A percentile compares a stretch with the other conserved stretches of the same genome.
Evolutionary conservation across 2,113 vertebrate genomes (phyloP).

Genomic region (rabbit (Oryctolagus cuniculus)): mOryCun1.1 NC_091443.1:75880501-75881000

Average conservation of each 20-base stretch:
- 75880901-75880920: background rate
- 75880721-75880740: background rate
- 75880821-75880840: background rate
- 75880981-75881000: background rate
- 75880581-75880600: background rate
- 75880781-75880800: background rate
- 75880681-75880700: background rate
- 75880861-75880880: background rate
- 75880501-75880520: constrained; percentile 6
- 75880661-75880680: background rate
- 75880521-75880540: constrained; percentile 7
- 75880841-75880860: background rate
- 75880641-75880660: background rate
- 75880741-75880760: background rate
- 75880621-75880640: constrained; percentile 15
- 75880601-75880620: background rate
- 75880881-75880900: background rate
- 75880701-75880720: background rate
- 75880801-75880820: background rate
- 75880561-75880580: constrained; percentile 1
- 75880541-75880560: background rate
- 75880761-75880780: background rate
- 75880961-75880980: background rate
- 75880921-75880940: background rate
- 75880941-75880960: background rate